Evolutionary conservation across 2,888 invertebrate species (phyloP).

Genomic region (Andrena flavipes): DNA sequence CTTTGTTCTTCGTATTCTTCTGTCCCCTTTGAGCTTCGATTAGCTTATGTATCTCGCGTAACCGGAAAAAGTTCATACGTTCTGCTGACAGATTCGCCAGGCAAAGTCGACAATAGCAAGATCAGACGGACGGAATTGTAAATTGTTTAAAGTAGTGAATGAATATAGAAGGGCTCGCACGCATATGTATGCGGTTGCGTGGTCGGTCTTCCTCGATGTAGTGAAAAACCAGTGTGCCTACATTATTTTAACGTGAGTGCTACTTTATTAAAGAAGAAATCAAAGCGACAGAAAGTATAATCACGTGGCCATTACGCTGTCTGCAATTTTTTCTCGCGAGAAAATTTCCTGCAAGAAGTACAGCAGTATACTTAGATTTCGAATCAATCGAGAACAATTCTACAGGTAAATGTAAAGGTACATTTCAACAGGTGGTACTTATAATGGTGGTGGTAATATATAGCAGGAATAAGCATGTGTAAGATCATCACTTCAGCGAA

Average conservation of each 20-base stretch:
- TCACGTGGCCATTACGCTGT: constrained; percentile 34
- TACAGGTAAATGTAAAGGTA: constrained; percentile 57
- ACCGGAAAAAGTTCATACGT: constrained; percentile 28
- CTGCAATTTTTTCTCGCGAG: background rate
- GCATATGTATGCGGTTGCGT: background rate
- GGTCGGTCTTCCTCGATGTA: background rate
- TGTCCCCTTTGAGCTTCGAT: constrained; percentile 17
- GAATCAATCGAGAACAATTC: background rate
- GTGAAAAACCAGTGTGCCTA: constrained; percentile 12
- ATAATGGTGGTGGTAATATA: constrained; percentile 1
- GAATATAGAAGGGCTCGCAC: constrained; percentile 4
- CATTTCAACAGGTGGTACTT: constrained; percentile 63
- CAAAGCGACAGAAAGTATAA: constrained; percentile 22
- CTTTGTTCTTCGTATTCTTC: constrained; percentile 16
- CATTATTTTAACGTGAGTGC: constrained; percentile 28
- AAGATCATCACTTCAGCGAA: constrained; percentile 11
- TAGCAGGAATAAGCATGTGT: background rate
- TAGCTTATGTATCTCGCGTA: constrained; percentile 8
- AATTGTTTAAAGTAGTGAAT: background rate
- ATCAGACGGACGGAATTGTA: constrained; percentile 2
- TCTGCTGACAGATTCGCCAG: constrained; percentile 12
- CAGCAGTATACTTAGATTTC: background rate
- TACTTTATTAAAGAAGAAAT: constrained; percentile 7
- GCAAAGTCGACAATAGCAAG: constrained; percentile 4
- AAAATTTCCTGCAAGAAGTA: background rate